Percentiles rank a stretch among this genome's conserved stretches.
Conservation (phyloP, 1,140 invertebrate genomes). For the Popillia japonica region DNA sequence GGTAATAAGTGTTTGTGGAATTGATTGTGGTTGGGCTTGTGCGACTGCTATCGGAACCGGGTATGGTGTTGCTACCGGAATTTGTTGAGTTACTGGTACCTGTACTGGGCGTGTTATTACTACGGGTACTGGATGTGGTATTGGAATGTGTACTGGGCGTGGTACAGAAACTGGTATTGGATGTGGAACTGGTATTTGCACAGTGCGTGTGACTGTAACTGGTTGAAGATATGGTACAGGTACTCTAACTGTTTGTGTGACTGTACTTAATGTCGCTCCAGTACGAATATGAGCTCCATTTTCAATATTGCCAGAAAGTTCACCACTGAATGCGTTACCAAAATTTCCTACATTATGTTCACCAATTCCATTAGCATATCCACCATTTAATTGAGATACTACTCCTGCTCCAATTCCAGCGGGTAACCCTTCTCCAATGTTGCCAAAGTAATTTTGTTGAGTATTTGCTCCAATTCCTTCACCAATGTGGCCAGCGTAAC, state of each 20-base stretch:
- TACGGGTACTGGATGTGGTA: conserved; percentile 44
- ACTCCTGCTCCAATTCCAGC: conserved; percentile 36
- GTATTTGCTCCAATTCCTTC: background rate
- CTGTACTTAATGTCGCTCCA: conserved; percentile 42
- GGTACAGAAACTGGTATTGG: conserved; percentile 45
- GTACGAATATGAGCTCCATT: conserved; percentile 26
- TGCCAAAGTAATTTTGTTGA: conserved; percentile 17
- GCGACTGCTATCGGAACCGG: conserved; percentile 45
- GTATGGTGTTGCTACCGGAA: conserved; percentile 44
- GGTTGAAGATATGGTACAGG: conserved; percentile 26
- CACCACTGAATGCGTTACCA: conserved; percentile 43
- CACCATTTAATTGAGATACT: background rate
- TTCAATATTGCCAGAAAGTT: conserved; percentile 33
- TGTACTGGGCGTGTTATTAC: conserved; percentile 42
- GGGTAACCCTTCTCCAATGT: conserved; percentile 34
- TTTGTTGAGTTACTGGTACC: conserved; percentile 22
- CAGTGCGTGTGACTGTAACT: background rate
- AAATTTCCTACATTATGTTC: conserved; percentile 37
- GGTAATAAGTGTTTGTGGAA: no score
- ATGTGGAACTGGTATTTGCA: conserved; percentile 37
- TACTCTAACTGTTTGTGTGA: conserved; percentile 42
- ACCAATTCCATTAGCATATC: no score
- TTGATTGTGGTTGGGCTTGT: conserved; percentile 42
- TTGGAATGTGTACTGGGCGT: conserved; percentile 46
- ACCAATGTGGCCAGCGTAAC: background rate